phyloP scores from a whole-genome alignment of 2,888 invertebrate species.

The Pyrrhosoma nymphula region DNA sequence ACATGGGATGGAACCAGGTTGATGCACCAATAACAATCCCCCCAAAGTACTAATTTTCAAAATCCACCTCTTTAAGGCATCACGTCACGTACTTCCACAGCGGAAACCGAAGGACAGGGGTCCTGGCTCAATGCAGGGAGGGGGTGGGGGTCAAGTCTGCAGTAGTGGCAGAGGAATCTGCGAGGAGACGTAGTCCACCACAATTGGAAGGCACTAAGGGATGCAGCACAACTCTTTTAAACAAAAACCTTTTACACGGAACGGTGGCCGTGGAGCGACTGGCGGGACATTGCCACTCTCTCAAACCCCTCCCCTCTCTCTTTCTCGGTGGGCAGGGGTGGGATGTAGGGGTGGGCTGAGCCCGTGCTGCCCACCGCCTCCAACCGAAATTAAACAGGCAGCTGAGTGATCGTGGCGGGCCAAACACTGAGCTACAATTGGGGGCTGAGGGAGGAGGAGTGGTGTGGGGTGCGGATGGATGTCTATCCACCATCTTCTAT shows the following conservation, averaged over 20 bases:
- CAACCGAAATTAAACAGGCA: conserved; percentile 61
- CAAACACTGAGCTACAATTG: conserved; percentile 61
- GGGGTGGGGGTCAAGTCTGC: not conserved
- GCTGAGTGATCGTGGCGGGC: conserved; percentile 51
- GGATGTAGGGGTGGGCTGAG: not conserved
- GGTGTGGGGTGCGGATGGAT: conserved; percentile 41
- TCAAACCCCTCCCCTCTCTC: conserved; percentile 28
- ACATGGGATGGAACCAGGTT: not conserved
- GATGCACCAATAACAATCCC: conserved; percentile 13
- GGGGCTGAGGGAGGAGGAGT: not conserved
- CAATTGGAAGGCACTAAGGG: not conserved
- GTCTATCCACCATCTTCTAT: conserved; percentile 60
- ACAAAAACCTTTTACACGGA: conserved; percentile 49
- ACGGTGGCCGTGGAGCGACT: conserved; percentile 43
- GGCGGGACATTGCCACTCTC: conserved; percentile 55
- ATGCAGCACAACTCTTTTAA: conserved; percentile 25
- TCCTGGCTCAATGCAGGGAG: not conserved
- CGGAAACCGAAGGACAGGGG: not conserved
- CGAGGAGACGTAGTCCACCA: not conserved
- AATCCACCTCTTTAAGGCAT: not conserved
- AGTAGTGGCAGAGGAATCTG: not conserved
- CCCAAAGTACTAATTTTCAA: not conserved
- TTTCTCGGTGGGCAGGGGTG: not conserved
- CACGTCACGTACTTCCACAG: not conserved
- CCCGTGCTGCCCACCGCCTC: conserved; percentile 16